Evolutionary conservation across 2,113 vertebrate species (phyloP), one percentile per base, ranked within the genome.

Genomic region (Sphaerodactylus townsendi): DNA sequence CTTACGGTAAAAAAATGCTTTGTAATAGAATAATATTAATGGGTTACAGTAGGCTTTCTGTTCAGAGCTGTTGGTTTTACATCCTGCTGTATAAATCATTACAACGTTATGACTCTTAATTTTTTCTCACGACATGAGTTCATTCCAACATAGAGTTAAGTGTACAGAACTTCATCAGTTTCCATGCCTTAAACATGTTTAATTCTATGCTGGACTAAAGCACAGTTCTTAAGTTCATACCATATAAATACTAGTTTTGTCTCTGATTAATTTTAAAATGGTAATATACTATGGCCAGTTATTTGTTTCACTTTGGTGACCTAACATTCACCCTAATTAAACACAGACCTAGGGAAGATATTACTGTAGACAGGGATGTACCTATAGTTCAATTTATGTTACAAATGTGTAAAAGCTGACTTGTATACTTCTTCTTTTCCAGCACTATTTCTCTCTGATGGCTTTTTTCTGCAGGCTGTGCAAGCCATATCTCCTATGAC

Each of bases 311-410:
- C 37, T 17, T 44, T 44, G 37, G 14, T 78, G 15, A 68, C 44
- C 17, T 46, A 19, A 23, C 41, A 15, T 28, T 68, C 19, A 68
- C 9, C 13, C 4, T 66, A 48, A 3, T 82, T 89, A 50, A n/a
- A 77, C 75, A 9, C 17, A 71, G 59, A 39, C 44, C 39, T 71
- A 82, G 28, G 0, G 80, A 68, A 85, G 86, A 37, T 66, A 13
- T 4, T 17, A 80, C 68, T 56, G 50, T 90, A 84, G 83, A 87
- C 65, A 33, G 53, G 85, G 33, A 73, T 28, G 10, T 85, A 87
- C 80, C 90, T 78, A 79, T 79, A 81, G 72, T 77, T 88, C 69
- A 0, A 0, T 92, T 83, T 89, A 76, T 82, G 79, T 81, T 79
- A 56, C 0, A 46, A 0, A 83, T 85, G 3, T 79, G 48, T 66